Percentiles rank a stretch among this genome's conserved stretches.
phyloP scores from a whole-genome alignment of 2,888 invertebrate species.

The Aporophyla lueneburgensis region DNA sequence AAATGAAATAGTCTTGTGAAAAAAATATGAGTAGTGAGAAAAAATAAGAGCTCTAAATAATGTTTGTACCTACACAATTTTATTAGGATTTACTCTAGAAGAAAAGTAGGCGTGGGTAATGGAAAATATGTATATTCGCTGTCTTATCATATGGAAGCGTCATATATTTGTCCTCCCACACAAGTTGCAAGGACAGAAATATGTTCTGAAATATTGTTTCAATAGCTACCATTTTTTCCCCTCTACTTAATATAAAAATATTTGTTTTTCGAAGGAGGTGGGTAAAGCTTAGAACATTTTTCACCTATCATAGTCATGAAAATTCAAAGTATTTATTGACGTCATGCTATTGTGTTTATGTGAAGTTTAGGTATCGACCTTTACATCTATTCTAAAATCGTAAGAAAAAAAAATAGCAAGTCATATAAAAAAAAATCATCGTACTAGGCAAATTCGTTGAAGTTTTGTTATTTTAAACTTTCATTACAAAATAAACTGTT shows the following conservation, averaged over 20 bases:
- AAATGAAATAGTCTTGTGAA: not conserved
- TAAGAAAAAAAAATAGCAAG: no score
- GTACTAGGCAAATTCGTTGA: no score
- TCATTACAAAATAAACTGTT: no score
- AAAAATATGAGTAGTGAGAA: not conserved
- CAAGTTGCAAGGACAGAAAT: not conserved
- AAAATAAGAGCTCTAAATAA: not conserved
- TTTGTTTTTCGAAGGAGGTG: not conserved
- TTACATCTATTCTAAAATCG: no score
- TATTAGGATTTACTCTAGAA: conserved; percentile 8
- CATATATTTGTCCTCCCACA: not conserved
- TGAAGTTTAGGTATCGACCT: no score
- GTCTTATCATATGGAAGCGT: not conserved
- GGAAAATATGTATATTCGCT: conserved; percentile 16
- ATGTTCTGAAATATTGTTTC: conserved; percentile 16
- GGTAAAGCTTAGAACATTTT: no score
- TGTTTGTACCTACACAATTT: not conserved
- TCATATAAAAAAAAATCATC: no score
- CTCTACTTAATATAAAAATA: not conserved
- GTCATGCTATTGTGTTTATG: no score
- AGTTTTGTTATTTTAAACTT: no score
- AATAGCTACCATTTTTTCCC: not conserved
- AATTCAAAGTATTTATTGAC: no score
- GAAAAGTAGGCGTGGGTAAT: conserved; percentile 8
- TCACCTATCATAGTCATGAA: no score